A percentile compares a stretch with the other conserved stretches of the same genome.
These are phyloP conservation scores for Stenchaetothrips biformis DNA, from an alignment of 2,888 invertebrate genomes.

Conservation along the genomic window DNA sequence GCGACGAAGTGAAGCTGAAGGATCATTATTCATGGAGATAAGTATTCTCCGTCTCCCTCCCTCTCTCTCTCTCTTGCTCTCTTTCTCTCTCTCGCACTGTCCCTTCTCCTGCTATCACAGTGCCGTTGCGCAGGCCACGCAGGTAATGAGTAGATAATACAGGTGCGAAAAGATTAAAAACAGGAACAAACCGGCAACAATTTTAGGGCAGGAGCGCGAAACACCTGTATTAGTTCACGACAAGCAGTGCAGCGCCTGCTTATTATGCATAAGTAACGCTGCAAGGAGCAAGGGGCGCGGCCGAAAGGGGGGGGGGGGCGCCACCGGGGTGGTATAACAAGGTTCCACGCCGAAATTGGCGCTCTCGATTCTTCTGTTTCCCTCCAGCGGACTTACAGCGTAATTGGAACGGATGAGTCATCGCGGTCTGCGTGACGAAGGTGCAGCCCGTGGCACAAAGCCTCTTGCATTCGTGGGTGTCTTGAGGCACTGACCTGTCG, in stretches of 20 bases:
- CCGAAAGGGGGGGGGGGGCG: no score
- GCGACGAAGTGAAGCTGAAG: conserved; percentile 22
- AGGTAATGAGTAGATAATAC: conserved; percentile 17
- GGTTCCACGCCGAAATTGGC: neutral
- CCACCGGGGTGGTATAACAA: neutral
- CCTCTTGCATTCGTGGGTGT: no score
- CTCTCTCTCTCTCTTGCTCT: neutral
- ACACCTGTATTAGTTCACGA: neutral
- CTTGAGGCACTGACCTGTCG: no score
- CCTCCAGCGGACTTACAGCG: neutral
- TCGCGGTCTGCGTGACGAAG: no score
- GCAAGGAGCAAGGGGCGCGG: neutral
- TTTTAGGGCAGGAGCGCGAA: neutral
- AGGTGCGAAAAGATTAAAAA: conserved; percentile 15
- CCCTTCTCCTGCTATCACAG: neutral
- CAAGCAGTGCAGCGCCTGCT: neutral
- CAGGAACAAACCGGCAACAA: neutral
- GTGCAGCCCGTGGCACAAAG: no score
- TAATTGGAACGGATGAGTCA: no score
- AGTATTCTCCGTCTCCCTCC: neutral
- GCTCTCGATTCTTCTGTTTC: neutral
- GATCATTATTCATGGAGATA: conserved; percentile 23
- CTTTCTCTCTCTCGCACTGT: neutral
- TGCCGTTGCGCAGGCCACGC: neutral
- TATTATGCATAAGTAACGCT: neutral